Percentiles rank a stretch among this genome's conserved stretches.
These are phyloP conservation scores for Hetaerina americana DNA, from an alignment of 1,140 invertebrate species.

Conservation along the genomic window DNA sequence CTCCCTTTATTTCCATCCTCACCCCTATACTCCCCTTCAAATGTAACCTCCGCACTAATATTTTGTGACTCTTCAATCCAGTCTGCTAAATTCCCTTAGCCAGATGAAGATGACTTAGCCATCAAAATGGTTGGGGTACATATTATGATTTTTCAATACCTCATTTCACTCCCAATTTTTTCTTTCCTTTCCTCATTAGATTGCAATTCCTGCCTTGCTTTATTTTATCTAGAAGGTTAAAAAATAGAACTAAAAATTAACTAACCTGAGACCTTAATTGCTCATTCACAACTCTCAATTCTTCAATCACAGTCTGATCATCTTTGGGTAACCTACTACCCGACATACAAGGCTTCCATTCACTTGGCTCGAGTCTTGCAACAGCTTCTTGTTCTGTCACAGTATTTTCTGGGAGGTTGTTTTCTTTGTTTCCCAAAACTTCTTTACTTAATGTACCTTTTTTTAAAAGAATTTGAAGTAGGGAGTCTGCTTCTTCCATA, in stretches of 20 bases:
- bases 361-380: slow-evolving; percentile 14
- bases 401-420: slow-evolving; percentile 19
- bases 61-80: no score
- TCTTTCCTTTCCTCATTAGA: no score
- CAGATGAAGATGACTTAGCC: no score
- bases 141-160: no score
- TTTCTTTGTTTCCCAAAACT: slow-evolving; percentile 18
- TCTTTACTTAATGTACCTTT: slow-evolving; percentile 21
- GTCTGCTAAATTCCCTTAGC: no score
- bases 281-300: slow-evolving; percentile 40
- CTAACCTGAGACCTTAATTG: slow-evolving; percentile 32
- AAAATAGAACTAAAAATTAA: background rate
- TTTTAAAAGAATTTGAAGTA: slow-evolving; percentile 32
- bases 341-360: slow-evolving; percentile 19
- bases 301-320: slow-evolving; percentile 41
- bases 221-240: no score
- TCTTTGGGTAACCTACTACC: slow-evolving; percentile 41
- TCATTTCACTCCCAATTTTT: no score
- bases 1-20: no score
- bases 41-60: no score
- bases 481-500: slow-evolving; percentile 46
- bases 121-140: no score
- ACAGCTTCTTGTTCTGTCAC: slow-evolving; percentile 13
- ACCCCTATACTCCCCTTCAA: no score
- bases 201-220: no score